These are phyloP conservation scores for Maccullochella peelii DNA, from an alignment of 2,113 vertebrate species.

Conservation along the genomic window DNA sequence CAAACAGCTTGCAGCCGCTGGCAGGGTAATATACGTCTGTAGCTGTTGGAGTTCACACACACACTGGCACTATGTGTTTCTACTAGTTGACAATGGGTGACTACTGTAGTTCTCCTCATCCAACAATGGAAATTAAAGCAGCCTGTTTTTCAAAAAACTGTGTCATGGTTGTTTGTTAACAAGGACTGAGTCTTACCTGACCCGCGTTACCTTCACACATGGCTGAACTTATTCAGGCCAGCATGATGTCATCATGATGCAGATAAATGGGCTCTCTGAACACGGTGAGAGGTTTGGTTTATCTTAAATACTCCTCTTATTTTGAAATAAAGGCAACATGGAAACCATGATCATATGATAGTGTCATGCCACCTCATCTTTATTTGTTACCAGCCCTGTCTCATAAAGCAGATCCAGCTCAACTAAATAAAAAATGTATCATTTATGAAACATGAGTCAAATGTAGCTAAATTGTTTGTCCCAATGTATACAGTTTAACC, in stretches of 20 bases:
- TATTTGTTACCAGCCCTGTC: background rate
- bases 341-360: no score
- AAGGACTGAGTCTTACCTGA: background rate
- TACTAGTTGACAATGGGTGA: background rate
- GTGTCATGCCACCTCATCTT: background rate
- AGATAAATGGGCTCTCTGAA: background rate
- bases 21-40: background rate
- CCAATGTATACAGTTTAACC: no score
- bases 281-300: background rate
- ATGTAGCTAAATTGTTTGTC: no score
- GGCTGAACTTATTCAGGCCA: background rate
- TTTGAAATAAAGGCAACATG: background rate
- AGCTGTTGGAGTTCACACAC: slow-evolving; percentile 14
- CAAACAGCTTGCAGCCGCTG: slow-evolving; percentile 4
- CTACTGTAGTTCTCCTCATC: slow-evolving; percentile 38
- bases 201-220: background rate
- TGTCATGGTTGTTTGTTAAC: slow-evolving; percentile 23
- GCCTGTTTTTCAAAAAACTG: slow-evolving; percentile 32
- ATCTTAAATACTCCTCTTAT: background rate
- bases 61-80: slow-evolving; percentile 4
- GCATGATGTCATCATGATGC: background rate
- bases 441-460: background rate
- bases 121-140: slow-evolving; percentile 43
- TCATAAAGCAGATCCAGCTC: background rate
- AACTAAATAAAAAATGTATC: background rate